A percentile compares a stretch with the other conserved stretches of the same genome.
Conservation (phyloP, 2,113 vertebrate species). For the Pedetes capensis region DNA sequence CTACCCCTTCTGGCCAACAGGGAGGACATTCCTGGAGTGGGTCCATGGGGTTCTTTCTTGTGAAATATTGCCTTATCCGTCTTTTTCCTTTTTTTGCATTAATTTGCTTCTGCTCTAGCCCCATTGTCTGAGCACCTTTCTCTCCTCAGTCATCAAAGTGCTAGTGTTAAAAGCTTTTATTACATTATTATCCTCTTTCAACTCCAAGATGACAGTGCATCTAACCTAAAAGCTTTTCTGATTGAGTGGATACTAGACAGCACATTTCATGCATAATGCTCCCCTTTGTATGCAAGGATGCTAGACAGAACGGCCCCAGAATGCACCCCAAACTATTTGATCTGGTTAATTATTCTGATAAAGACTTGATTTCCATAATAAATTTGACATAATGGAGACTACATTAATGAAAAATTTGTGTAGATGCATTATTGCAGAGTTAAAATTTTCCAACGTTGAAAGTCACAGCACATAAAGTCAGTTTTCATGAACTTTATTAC, state of each 20-base stretch:
- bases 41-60: neutral
- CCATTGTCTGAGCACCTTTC: neutral
- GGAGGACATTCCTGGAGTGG: neutral
- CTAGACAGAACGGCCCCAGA: neutral
- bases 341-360: conserved; percentile 46
- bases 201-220: neutral
- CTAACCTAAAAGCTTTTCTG: conserved; percentile 35
- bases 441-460: conserved; percentile 55
- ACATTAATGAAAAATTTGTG: neutral
- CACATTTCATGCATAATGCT: neutral
- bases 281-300: neutral
- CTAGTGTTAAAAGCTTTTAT: conserved; percentile 28
- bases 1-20: neutral
- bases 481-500: conserved; percentile 31
- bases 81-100: neutral
- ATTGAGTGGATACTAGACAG: neutral
- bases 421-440: conserved; percentile 9
- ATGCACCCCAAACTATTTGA: neutral
- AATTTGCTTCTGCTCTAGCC: neutral
- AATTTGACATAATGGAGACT: conserved; percentile 49
- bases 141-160: neutral
- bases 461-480: conserved; percentile 40
- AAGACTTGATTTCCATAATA: conserved; percentile 49
- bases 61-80: neutral
- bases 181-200: neutral